These are phyloP conservation scores for Regulus satrapa DNA, from an alignment of 2,113 vertebrate species.

Conservation along the genomic window DNA sequence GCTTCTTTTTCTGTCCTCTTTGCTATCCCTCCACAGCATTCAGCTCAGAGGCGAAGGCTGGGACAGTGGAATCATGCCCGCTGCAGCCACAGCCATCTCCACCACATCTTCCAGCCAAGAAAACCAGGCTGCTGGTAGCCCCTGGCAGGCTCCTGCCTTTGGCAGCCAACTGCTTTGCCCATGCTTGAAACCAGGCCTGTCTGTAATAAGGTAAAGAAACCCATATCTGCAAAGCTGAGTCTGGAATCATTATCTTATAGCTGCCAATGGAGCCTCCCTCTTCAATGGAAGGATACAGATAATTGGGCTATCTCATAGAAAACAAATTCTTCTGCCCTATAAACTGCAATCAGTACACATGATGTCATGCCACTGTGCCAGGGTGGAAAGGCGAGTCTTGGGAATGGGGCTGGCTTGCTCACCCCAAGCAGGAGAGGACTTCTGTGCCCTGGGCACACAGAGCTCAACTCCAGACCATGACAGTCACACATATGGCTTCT, in stretches of 20 bases:
- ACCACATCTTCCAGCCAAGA: background rate
- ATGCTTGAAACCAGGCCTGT: background rate
- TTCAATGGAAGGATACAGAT: background rate
- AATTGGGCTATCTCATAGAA: background rate
- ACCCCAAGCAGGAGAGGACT: background rate
- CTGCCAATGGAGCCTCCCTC: background rate
- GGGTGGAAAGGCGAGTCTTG: background rate
- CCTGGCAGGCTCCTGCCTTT: background rate
- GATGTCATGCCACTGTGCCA: background rate
- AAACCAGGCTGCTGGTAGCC: background rate
- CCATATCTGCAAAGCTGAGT: rapidly evolving
- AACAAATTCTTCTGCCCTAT: background rate
- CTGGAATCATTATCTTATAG: background rate
- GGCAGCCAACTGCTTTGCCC: background rate
- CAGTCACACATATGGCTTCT: background rate
- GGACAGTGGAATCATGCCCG: background rate
- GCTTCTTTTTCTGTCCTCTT: background rate
- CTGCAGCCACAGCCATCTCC: background rate
- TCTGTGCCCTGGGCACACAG: background rate
- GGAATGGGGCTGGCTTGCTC: background rate
- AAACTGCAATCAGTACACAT: background rate
- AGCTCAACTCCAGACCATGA: background rate
- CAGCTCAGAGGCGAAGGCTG: background rate
- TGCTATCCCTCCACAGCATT: no score
- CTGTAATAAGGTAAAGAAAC: background rate